These are phyloP conservation scores for Saguinus midas DNA, from an alignment of 2,113 vertebrate species.

Conservation along the genomic window DNA sequence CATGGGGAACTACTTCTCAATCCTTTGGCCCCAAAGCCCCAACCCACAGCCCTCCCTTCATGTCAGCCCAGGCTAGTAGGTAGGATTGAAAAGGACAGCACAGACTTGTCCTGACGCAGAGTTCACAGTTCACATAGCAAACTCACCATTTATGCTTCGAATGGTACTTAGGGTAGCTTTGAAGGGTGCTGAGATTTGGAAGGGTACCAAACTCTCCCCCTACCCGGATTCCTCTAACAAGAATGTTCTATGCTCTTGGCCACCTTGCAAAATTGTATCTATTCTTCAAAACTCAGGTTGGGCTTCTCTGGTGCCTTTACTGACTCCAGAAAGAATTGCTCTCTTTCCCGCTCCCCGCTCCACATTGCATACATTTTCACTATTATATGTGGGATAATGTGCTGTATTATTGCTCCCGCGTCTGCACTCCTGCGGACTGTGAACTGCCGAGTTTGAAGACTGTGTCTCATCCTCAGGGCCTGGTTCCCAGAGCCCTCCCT, in stretches of 20 bases:
- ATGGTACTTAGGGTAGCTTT: neutral
- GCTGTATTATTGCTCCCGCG: fast-evolving
- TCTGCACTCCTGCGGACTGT: neutral
- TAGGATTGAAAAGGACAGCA: neutral
- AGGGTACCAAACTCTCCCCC: neutral
- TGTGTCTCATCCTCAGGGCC: neutral
- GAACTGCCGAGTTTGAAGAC: neutral
- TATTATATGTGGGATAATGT: fast-evolving
- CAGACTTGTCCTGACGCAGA: too few species aligned
- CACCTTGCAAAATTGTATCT: neutral
- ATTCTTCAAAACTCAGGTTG: neutral
- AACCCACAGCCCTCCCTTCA: neutral
- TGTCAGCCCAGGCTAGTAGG: neutral
- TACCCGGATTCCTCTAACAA: neutral
- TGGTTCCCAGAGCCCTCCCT: neutral
- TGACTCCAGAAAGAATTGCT: neutral
- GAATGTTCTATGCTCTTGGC: neutral
- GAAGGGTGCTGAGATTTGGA: neutral
- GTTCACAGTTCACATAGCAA: fast-evolving
- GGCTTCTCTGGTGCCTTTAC: neutral
- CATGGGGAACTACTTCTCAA: neutral
- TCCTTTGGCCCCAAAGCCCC: neutral
- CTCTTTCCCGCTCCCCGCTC: neutral
- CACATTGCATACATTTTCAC: fast-evolving
- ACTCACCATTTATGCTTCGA: neutral